Conservation (phyloP, 2,113 vertebrate genomes). For the Jacana jacana region DNA sequence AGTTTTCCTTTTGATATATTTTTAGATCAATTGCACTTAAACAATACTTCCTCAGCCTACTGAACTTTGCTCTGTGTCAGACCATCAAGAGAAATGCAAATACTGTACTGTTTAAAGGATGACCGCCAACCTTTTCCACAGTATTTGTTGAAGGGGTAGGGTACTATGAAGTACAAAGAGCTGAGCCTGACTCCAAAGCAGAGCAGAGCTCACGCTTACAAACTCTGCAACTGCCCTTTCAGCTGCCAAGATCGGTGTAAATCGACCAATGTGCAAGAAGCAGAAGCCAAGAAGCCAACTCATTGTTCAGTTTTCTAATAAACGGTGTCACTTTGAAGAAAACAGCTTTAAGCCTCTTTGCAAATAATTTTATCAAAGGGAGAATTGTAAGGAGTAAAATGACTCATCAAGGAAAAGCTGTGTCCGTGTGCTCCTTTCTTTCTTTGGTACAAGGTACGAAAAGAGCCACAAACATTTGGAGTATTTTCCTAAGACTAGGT, state of each 20-base stretch:
- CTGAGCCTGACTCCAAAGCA: background rate
- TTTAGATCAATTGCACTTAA: conserved; percentile 22
- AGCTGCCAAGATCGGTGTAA: background rate
- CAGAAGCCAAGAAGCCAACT: background rate
- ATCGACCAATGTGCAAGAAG: background rate
- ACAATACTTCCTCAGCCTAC: conserved; percentile 8
- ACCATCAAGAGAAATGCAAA: conserved; percentile 14
- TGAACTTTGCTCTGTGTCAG: conserved; percentile 14
- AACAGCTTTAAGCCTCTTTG: background rate
- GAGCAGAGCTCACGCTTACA: background rate
- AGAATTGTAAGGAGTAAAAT: background rate
- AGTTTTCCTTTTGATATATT: conserved; percentile 42
- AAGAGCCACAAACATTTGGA: background rate
- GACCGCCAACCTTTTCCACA: background rate
- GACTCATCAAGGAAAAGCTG: background rate
- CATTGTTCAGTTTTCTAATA: background rate
- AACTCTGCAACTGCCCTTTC: background rate
- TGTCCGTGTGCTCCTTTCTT: background rate
- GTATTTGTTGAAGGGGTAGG: background rate
- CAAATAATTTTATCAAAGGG: background rate
- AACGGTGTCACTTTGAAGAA: background rate
- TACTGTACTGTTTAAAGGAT: background rate
- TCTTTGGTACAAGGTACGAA: background rate
- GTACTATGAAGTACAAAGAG: background rate
- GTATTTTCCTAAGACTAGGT: background rate